Evolutionary conservation across 92 coral and sea anemone genomes (phyloP).

Genomic region (Muricea muricata): DNA sequence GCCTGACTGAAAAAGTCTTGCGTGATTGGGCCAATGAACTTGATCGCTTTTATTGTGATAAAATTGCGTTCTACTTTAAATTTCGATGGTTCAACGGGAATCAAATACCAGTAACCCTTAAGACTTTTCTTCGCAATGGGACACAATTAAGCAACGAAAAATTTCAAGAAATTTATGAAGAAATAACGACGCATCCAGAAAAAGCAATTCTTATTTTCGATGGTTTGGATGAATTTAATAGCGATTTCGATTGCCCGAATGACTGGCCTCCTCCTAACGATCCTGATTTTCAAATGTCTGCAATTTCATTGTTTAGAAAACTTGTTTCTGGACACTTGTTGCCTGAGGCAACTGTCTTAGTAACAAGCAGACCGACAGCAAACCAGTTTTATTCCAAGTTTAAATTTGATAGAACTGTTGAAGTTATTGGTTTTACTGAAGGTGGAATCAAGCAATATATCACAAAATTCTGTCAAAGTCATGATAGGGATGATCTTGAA

Average conservation of each 20-base stretch:
- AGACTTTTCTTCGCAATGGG: slow-evolving; percentile 12
- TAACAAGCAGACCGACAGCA: slow-evolving; percentile 57
- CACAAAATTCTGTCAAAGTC: neutral
- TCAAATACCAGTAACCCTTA: slow-evolving; percentile 33
- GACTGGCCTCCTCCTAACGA: slow-evolving; percentile 30
- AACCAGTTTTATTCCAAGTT: slow-evolving; percentile 28
- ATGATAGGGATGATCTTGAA: neutral
- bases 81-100: slow-evolving; percentile 58
- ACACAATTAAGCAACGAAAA: neutral
- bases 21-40: slow-evolving; percentile 47
- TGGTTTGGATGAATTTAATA: slow-evolving; percentile 65
- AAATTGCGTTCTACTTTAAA: slow-evolving; percentile 31
- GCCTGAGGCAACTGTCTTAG: slow-evolving; percentile 60
- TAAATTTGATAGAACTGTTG: slow-evolving; percentile 48
- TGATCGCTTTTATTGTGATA: slow-evolving; percentile 2
- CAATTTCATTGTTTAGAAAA: slow-evolving; percentile 54
- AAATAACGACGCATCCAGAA: slow-evolving; percentile 26
- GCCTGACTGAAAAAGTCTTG: slow-evolving; percentile 48
- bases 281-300: slow-evolving; percentile 2
- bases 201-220: slow-evolving; percentile 60
- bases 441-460: slow-evolving; percentile 55
- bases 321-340: slow-evolving; percentile 42
- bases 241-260: neutral
- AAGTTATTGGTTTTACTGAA: slow-evolving; percentile 62
- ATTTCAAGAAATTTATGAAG: slow-evolving; percentile 22